Conservation (phyloP, 2,113 vertebrate species). For the Epinephelus moara region DNA sequence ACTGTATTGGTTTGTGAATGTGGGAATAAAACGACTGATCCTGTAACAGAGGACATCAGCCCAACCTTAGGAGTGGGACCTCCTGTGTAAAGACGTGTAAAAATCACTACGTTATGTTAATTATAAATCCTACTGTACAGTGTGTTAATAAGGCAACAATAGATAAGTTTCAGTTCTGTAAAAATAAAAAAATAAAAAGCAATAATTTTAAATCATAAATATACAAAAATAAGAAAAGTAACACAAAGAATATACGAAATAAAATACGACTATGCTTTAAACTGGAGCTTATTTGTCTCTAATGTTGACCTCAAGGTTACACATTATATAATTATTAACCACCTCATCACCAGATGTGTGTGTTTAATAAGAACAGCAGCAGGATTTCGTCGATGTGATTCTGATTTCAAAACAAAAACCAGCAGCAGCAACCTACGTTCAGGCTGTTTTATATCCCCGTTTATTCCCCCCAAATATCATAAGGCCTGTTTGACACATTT, state of each 20-base stretch:
- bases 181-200: neutral
- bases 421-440: neutral
- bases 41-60: neutral
- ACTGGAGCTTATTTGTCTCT: neutral
- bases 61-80: neutral
- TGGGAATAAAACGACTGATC: neutral
- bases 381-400: neutral
- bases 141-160: neutral
- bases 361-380: neutral
- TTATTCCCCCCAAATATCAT: slow-evolving; percentile 34
- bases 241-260: neutral
- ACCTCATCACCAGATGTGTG: neutral
- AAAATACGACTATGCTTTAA: neutral
- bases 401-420: slow-evolving; percentile 25
- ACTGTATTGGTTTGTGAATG: neutral
- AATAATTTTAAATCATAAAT: neutral
- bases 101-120: neutral
- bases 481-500: slow-evolving; percentile 65
- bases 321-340: neutral
- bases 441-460: slow-evolving; percentile 10
- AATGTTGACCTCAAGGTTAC: neutral
- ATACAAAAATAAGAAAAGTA: neutral
- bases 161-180: neutral
- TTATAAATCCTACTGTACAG: neutral
- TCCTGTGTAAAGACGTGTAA: neutral